A percentile compares a stretch with the other conserved stretches of the same genome.
Conservation (phyloP, 2,888 invertebrate genomes). For the Lasioglossum marginatum region DNA sequence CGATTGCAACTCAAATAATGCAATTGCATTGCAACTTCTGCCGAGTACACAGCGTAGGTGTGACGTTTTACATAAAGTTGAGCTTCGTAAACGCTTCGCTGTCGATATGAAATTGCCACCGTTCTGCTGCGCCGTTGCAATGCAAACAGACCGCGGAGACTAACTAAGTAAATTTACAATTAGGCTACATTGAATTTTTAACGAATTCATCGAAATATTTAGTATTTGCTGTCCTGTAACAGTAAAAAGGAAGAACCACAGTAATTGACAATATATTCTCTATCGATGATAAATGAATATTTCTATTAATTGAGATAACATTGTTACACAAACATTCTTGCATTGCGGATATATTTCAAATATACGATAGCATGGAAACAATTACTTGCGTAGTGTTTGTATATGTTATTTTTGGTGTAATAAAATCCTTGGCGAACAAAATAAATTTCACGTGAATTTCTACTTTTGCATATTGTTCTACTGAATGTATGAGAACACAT, state of each 20-base stretch:
- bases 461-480: neutral
- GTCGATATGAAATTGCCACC: constrained; percentile 31
- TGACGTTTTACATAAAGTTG: constrained; percentile 34
- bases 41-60: constrained; percentile 4
- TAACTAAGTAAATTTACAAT: constrained; percentile 10
- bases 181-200: neutral
- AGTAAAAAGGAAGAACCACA: neutral
- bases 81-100: constrained; percentile 26
- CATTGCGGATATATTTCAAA: too few species aligned
- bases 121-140: neutral
- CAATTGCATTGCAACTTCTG: constrained; percentile 31
- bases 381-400: too few species aligned
- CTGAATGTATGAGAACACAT: neutral
- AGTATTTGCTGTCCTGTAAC: neutral
- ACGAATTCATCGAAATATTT: neutral
- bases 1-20: constrained; percentile 29
- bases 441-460: neutral
- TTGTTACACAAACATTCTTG: too few species aligned
- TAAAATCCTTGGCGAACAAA: neutral
- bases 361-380: neutral
- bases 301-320: neutral
- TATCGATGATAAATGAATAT: too few species aligned
- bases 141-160: neutral
- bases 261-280: neutral
- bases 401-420: neutral